phyloP scores from a whole-genome alignment of 2,113 vertebrate species.

The Rallus limicola region DNA sequence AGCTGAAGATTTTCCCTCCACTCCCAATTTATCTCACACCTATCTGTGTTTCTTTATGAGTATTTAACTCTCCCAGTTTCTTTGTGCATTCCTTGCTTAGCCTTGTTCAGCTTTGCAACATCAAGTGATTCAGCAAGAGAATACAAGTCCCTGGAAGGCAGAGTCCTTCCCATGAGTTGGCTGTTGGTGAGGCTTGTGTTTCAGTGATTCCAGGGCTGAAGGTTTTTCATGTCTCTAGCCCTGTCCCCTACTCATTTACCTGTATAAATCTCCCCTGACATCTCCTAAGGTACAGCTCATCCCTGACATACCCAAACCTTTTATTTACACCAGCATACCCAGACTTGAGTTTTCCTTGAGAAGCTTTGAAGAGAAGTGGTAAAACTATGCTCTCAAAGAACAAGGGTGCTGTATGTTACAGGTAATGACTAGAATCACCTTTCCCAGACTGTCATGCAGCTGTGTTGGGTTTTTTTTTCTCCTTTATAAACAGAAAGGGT shows the following conservation, averaged over 20 bases:
- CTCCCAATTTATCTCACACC: background rate
- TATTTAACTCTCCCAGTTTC: background rate
- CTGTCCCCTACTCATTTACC: background rate
- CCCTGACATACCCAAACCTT: background rate
- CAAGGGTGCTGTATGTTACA: background rate
- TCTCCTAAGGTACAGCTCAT: background rate
- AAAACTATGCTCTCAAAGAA: background rate
- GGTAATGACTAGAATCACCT: background rate
- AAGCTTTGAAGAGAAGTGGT: background rate
- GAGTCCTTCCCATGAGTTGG: background rate
- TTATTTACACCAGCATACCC: background rate
- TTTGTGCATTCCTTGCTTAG: rapidly evolving
- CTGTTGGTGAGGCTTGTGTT: background rate
- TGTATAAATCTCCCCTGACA: background rate
- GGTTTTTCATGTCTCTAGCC: background rate
- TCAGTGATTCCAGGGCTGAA: background rate
- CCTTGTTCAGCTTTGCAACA: background rate
- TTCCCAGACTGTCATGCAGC: background rate
- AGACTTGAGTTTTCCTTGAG: background rate
- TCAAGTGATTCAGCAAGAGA: background rate
- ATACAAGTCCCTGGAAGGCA: background rate
- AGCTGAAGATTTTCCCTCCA: background rate
- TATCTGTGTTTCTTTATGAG: background rate
- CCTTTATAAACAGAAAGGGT: background rate
- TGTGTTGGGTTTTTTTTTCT: background rate